Evolutionary conservation across 2,888 invertebrate species (phyloP).

Genomic region (Apodemia zela): DNA sequence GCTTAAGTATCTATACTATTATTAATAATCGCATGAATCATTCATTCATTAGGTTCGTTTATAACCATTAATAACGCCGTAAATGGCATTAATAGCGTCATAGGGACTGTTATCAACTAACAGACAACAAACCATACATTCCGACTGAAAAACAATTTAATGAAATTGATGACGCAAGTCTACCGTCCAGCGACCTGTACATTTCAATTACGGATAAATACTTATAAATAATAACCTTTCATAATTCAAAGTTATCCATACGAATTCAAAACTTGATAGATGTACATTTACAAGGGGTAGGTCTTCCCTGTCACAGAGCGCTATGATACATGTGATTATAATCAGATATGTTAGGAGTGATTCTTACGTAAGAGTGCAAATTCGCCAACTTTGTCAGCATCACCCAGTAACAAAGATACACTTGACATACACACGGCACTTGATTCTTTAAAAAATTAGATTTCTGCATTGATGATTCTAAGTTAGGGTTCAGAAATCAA

Average conservation of each 20-base stretch:
- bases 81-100: neutral
- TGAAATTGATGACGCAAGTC: conserved; percentile 1
- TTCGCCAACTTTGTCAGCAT: conserved; percentile 4
- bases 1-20: neutral
- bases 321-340: too few species aligned
- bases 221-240: neutral
- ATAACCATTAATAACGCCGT: neutral
- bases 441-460: too few species aligned
- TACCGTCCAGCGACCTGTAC: neutral
- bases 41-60: too few species aligned
- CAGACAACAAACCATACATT: neutral
- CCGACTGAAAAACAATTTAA: neutral
- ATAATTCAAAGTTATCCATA: neutral
- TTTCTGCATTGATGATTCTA: neutral
- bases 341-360: neutral
- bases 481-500: too few species aligned
- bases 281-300: too few species aligned
- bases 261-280: too few species aligned
- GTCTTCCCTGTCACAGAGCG: too few species aligned
- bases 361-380: neutral
- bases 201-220: neutral
- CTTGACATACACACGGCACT: conserved; percentile 8
- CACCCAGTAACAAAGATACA: conserved; percentile 12
- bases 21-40: too few species aligned
- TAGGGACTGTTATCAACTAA: neutral